A percentile compares a stretch with the other conserved stretches of the same genome.
Conservation (phyloP, 2,888 invertebrate species). For the Lissocephala sabroskyi region DNA sequence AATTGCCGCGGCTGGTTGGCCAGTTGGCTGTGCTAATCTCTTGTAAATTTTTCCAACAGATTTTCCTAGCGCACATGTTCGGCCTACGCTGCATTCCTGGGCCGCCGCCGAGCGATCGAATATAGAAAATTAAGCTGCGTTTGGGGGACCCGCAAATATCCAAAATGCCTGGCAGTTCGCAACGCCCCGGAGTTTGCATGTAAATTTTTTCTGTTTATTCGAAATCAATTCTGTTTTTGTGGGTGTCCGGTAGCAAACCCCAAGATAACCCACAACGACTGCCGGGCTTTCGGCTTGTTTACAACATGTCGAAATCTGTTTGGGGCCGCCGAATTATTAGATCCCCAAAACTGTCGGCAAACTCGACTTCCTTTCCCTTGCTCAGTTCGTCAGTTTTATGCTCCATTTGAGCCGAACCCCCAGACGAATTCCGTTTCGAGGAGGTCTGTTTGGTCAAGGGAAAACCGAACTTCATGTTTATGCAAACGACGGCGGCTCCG, state of each 20-base stretch:
- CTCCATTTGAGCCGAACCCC: conserved; percentile 42
- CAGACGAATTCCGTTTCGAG: no score
- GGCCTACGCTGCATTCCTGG: not conserved
- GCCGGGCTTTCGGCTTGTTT: conserved; percentile 32
- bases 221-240: conserved; percentile 49
- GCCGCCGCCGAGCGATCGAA: not conserved
- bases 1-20: conserved; percentile 27
- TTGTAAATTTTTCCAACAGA: conserved; percentile 3
- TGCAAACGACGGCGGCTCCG: conserved; percentile 5
- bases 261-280: no score
- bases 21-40: conserved; percentile 24
- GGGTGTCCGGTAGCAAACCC: conserved; percentile 40
- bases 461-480: no score
- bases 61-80: conserved; percentile 3
- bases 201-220: conserved; percentile 40
- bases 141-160: conserved; percentile 22
- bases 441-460: conserved; percentile 19
- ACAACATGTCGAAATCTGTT: not conserved
- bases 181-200: not conserved
- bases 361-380: conserved; percentile 42
- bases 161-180: conserved; percentile 13
- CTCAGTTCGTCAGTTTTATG: conserved; percentile 41
- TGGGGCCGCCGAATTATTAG: not conserved
- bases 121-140: conserved; percentile 17
- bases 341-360: no score